Conservation (phyloP, 2,888 invertebrate genomes). For the Harmothoe impar region DNA sequence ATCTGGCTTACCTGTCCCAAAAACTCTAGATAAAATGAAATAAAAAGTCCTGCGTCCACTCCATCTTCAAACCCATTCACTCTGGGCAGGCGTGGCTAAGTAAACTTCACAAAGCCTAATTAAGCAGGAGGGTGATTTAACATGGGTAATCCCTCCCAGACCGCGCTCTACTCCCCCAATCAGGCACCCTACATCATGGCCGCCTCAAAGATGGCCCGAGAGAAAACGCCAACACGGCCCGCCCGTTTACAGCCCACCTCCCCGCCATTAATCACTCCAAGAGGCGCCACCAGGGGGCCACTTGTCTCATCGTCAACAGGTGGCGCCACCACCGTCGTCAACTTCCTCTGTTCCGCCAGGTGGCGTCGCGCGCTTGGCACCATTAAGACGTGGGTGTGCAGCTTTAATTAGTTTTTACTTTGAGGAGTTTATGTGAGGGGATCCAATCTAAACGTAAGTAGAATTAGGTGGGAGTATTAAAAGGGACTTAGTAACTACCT, state of each 20-base stretch:
- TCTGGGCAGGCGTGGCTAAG: neutral
- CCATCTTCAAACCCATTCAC: no score
- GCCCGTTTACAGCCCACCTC: neutral
- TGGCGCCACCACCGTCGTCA: neutral
- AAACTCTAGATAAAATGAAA: no score
- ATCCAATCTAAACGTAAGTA: neutral
- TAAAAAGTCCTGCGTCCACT: no score
- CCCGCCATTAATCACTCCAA: neutral
- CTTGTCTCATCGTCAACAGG: neutral
- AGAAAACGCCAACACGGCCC: neutral
- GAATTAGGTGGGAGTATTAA: neutral
- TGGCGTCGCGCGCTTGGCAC: neutral
- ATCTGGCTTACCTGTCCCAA: no score
- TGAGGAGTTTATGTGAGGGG: neutral
- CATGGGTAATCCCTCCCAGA: neutral
- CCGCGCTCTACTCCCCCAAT: neutral
- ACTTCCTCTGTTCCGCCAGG: neutral
- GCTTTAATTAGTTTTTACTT: conserved; percentile 8
- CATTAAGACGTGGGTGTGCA: neutral
- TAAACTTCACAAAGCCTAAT: conserved; percentile 1
- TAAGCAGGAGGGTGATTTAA: conserved; percentile 13
- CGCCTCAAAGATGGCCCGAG: neutral
- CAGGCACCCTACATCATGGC: neutral
- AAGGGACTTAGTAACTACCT: neutral
- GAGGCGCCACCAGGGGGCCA: neutral